Evolutionary conservation across 2,113 vertebrate genomes (phyloP), one percentile per base, ranked within the genome.

Genomic region (Noturus placidus): DNA sequence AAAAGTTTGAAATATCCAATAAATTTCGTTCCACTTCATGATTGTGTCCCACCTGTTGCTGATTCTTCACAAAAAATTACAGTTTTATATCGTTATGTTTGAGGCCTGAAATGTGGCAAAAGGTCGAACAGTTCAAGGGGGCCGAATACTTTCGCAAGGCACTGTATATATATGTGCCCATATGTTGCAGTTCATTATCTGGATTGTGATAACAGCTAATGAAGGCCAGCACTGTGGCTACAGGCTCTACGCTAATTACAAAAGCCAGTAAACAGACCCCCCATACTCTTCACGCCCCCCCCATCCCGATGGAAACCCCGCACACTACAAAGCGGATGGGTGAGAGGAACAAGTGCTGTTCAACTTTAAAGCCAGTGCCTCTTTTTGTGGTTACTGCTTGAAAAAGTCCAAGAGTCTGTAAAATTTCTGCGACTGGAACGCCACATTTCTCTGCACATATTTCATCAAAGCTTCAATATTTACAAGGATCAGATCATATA

Each of bases 151-250:
- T n/a, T n/a, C n/a, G n/a, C n/a, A n/a, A n/a, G n/a, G n/a, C n/a
- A n/a, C n/a, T n/a, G n/a, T n/a, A n/a, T n/a, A n/a, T n/a, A n/a
- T n/a, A n/a, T n/a, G n/a, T 79, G 90, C 94, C 94, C 93, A 94
- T 88, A 84, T 95, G 94, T 52, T 86, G 87, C 57, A 86, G 84
- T 91, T 93, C 83, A 88, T 92, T 92, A 92, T 91, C 52, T 54
- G 56, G 84, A 72, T 86, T 88, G 85, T 79, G 89, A 91, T 90
- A 91, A 89, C 65, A 77, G 82, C 52, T 90, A 87, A 90, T 89
- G 82, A 89, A 87, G 82, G 83, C 86, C 89, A 90, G 85, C 83
- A 74, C 61, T 77, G 52, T 82, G 72, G 89, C 85, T 90, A 89
- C 84, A 88, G 89, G 89, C 82, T 90, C 78, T 87, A 88, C 33